phyloP scores from a whole-genome alignment of 2,113 vertebrate species.

The Malurus alboscapulatus region DNA sequence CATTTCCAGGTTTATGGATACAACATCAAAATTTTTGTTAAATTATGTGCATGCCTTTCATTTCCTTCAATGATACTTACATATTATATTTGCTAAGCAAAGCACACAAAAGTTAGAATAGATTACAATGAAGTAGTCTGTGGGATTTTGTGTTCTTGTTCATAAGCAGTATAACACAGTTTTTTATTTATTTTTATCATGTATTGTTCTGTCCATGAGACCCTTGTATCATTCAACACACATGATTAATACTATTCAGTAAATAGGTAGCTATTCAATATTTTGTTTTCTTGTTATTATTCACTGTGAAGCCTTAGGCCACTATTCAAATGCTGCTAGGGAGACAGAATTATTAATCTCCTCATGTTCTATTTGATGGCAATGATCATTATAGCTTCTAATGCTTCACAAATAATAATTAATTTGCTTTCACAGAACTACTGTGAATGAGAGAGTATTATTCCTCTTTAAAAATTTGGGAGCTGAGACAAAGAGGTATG shows the following conservation, averaged over 20 bases:
- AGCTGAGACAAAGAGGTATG: neutral
- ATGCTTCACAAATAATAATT: neutral
- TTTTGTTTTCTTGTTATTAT: neutral
- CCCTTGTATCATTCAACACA: neutral
- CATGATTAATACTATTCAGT: neutral
- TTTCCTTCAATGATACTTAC: neutral
- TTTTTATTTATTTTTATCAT: neutral
- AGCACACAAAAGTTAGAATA: neutral
- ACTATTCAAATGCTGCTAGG: neutral
- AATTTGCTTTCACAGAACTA: neutral
- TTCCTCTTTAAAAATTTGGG: neutral
- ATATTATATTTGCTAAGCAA: neutral
- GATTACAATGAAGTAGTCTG: neutral
- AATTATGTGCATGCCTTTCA: neutral
- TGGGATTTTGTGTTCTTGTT: neutral
- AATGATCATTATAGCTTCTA: neutral
- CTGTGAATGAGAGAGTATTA: neutral
- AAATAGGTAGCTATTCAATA: neutral
- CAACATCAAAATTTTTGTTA: neutral
- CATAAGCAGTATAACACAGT: neutral
- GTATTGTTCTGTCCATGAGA: neutral
- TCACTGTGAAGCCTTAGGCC: neutral
- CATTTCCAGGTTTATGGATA: neutral
- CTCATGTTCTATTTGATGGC: neutral
- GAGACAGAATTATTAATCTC: conserved; percentile 2